phyloP scores from a whole-genome alignment of 2,797 vertebrate species.

The Australoheros facetus region DNA sequence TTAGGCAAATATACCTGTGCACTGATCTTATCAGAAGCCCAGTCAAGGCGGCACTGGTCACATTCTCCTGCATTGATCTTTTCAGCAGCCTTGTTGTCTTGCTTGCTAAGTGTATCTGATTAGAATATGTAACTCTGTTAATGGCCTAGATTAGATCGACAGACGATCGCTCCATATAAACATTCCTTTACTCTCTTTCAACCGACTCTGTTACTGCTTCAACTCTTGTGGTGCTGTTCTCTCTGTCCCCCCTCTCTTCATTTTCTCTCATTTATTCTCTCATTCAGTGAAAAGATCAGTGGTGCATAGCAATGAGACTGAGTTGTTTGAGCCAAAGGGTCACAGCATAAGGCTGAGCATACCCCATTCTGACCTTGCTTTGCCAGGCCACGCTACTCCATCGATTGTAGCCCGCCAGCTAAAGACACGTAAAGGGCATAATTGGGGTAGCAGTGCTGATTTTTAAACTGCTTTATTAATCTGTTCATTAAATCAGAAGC shows the following conservation, averaged over 20 bases:
- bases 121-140: constrained; percentile 62
- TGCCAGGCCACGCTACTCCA: constrained; percentile 32
- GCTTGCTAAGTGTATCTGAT: constrained; percentile 61
- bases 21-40: constrained; percentile 55
- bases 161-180: constrained; percentile 41
- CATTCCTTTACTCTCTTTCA: constrained; percentile 22
- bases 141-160: constrained; percentile 64
- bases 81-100: constrained; percentile 35
- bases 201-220: constrained; percentile 30
- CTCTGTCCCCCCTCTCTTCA: constrained; percentile 14
- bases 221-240: constrained; percentile 8
- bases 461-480: constrained; percentile 58
- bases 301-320: constrained; percentile 62
- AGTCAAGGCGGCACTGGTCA: constrained; percentile 31
- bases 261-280: constrained; percentile 51
- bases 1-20: constrained; percentile 67
- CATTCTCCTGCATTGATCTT: constrained; percentile 32
- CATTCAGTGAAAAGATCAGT: constrained; percentile 47
- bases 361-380: constrained; percentile 52
- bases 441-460: constrained; percentile 42
- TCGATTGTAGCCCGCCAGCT: constrained; percentile 52
- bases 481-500: constrained; percentile 53
- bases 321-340: constrained; percentile 53
- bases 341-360: constrained; percentile 35
- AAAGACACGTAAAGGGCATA: constrained; percentile 56